Evolutionary conservation across 2,113 vertebrate genomes (phyloP), one percentile per base, ranked within the genome.

Genomic region (Colius striatus): DNA sequence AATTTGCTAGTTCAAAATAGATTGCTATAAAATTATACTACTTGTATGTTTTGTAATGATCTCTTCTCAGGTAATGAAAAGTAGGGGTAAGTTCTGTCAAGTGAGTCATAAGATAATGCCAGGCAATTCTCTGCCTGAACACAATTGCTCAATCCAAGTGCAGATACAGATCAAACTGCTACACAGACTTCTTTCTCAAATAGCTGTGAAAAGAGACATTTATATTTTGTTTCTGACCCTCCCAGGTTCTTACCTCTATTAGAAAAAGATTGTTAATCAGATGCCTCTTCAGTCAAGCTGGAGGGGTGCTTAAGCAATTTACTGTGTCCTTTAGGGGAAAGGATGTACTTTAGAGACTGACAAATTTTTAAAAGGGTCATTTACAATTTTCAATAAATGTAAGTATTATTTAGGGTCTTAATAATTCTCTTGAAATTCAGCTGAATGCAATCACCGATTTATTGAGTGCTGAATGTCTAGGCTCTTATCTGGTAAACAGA

Each of bases 41-140:
- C 90, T 95, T 95, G 92, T 93, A 94, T 96, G 66, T 96, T 95
- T 94, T 96, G 91, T 93, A 96, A 96, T 96, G 96, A 91, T 96
- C 91, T 95, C 92, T 89, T 95, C 78, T 90, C 91, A 96, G 90
- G 95, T 95, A 96, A 97, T 96, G 92, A 94, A 95, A 96, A 97
- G 94, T 93, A 96, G 81, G 92, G 90, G 82, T 91, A 96, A 96
- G 88, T 70, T 94, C 95, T 95, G 93, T 97, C 94, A 96, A 97
- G 94, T 96, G 92, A 96, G 79, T 95, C 94, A 90, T 96, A 95
- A 94, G 92, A 96, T 96, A 96, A 97, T 96, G 79, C 91, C 89
- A 89, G 86, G 84, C 93, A 97, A 96, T 97, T 96, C 94, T 91
- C 88, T 91, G 84, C 81, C 95, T 95, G 81, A 96, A 86, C 76